These are phyloP conservation scores for Drosophila multiciliata DNA, from an alignment of 2,888 invertebrate species.

Conservation along the genomic window DNA sequence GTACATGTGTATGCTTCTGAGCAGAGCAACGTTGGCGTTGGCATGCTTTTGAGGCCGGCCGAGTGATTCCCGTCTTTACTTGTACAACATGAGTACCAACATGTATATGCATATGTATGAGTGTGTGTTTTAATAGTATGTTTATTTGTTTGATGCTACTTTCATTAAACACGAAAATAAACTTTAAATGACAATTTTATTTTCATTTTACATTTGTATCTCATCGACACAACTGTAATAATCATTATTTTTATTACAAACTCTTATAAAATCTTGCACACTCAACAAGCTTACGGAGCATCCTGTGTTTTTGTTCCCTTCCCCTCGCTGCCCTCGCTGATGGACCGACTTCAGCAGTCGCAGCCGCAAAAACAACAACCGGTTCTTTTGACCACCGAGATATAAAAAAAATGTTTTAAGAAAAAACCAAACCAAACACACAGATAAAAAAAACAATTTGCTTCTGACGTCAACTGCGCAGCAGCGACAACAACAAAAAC, in stretches of 20 bases:
- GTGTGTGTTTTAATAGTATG: slow-evolving; percentile 6
- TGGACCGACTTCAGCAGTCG: slow-evolving; percentile 49
- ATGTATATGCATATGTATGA: slow-evolving; percentile 6
- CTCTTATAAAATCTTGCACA: background rate
- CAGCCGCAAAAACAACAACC: slow-evolving; percentile 55
- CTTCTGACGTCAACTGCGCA: slow-evolving; percentile 76
- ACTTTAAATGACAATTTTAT: background rate
- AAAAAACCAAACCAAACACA: slow-evolving; percentile 39
- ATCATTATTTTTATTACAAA: background rate
- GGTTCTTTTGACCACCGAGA: slow-evolving; percentile 69
- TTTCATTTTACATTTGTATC: background rate
- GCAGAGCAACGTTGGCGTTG: slow-evolving; percentile 38
- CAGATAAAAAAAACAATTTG: slow-evolving; percentile 34
- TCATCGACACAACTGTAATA: background rate
- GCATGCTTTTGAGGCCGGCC: slow-evolving; percentile 52
- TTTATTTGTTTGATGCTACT: slow-evolving; percentile 21
- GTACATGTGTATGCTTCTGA: slow-evolving; percentile 50
- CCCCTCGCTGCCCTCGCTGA: slow-evolving; percentile 25
- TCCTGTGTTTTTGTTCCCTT: slow-evolving; percentile 17
- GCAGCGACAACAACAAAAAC: slow-evolving; percentile 41
- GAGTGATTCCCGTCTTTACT: slow-evolving; percentile 35
- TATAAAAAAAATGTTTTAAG: slow-evolving; percentile 57
- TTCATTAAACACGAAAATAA: slow-evolving; percentile 16
- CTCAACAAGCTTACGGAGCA: slow-evolving; percentile 29
- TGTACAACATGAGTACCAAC: slow-evolving; percentile 26